Evolutionary conservation across 1,140 invertebrate genomes (phyloP), one percentile per base, ranked within the genome.

Genomic region (Caenorhabditis briggsae): DNA sequence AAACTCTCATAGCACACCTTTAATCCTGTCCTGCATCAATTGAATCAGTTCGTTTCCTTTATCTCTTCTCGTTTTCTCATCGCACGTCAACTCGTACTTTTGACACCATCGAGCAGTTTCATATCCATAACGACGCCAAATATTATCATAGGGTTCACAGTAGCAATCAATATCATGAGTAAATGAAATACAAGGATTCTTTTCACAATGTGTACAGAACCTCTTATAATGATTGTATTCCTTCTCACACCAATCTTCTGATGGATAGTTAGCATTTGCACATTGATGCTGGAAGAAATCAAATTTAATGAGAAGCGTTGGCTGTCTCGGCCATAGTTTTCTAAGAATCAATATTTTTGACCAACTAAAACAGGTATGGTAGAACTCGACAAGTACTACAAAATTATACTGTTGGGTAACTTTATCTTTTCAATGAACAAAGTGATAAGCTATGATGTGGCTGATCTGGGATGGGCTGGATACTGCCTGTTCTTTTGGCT

Each of bases 101-200:
- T 86, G 85, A 82, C 85, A 86, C 85, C 85, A 86, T 16, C 82
- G 33, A n/a, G 85, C 85, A 12, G 85, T 86, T 53, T 86, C 85
- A 65, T 56, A 86, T 6, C 85, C 85, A 82, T 82, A 86, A n/a
- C 85, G 48, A 53, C 58, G n/a, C 85, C 85, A 86, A 12, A 86
- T 48, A 25, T 70, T 78, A 43, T 86, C 78, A 41, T 70, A 86
- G 16, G 85, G 85, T 41, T 86, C 85, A 82, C 85, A 86, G 14
- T 48, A 55, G 64, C 85, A 86, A 55, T 58, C 70, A n/a, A 86
- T 48, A 64, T 86, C 85, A 55, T 86, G 70, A 46, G 74, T 50
- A 23, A 70, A 86, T 5, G 46, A 56, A n/a, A 78, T 86, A 86
- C 85, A 86, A 9, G 74, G 56, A 53, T 83, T 53, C 23, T 70